Percentiles rank a stretch among this genome's conserved stretches.
Evolutionary conservation across 2,113 vertebrate species (phyloP).

Genomic region (Romanogobio albipinnatus): DNA sequence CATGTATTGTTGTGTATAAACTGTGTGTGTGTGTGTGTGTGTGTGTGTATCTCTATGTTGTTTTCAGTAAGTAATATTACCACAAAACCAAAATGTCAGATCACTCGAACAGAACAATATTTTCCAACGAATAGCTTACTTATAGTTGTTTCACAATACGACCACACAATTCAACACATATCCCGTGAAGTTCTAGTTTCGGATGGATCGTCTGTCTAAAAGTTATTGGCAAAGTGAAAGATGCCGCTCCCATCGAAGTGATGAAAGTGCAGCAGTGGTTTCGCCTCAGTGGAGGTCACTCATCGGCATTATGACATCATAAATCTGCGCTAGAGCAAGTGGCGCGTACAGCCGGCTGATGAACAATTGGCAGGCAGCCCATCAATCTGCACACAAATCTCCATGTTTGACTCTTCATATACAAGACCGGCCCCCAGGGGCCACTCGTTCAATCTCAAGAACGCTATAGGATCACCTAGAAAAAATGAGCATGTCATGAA

Average conservation of each 20-base stretch:
- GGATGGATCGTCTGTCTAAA: background rate
- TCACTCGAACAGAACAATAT: background rate
- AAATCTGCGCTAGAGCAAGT: background rate
- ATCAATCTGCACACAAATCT: constrained; percentile 26
- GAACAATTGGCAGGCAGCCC: constrained; percentile 3
- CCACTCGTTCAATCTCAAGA: constrained; percentile 6
- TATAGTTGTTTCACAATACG: background rate
- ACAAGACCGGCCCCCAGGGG: background rate
- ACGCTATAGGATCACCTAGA: background rate
- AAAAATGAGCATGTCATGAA: constrained; percentile 9
- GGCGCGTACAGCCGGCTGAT: background rate
- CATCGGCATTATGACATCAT: constrained; percentile 30
- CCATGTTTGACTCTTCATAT: constrained; percentile 6
- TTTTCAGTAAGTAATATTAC: too few species aligned
- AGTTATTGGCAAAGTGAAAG: constrained; percentile 14
- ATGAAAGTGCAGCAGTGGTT: background rate
- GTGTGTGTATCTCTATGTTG: too few species aligned
- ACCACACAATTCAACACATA: background rate
- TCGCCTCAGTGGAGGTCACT: constrained; percentile 20
- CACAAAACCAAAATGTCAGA: too few species aligned
- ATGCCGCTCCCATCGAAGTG: background rate
- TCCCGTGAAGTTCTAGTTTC: background rate
- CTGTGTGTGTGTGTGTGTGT: too few species aligned
- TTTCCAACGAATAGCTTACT: background rate
- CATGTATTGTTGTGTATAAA: background rate